Evolutionary conservation across 1,140 invertebrate genomes (phyloP).

Genomic region (Drosophila takahashii): DNA sequence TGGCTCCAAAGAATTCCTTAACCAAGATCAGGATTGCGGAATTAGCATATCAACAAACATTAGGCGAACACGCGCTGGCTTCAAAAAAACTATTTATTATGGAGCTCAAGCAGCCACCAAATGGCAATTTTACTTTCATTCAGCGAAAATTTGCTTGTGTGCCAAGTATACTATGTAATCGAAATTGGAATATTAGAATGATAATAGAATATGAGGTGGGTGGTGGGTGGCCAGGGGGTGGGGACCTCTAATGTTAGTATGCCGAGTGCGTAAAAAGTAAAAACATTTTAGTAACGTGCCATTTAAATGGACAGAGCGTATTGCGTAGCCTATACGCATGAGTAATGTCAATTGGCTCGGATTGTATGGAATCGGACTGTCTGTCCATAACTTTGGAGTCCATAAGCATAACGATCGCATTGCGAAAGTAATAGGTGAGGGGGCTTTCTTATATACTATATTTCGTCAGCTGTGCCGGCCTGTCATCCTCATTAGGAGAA

Average conservation of each 20-base stretch:
- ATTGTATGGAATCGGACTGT: conserved; percentile 15
- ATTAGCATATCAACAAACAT: conserved; percentile 47
- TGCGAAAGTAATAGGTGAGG: conserved; percentile 24
- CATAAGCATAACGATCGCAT: conserved; percentile 44
- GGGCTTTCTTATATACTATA: background rate
- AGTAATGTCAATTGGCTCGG: conserved; percentile 65
- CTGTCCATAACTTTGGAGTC: conserved; percentile 36
- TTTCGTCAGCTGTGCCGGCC: conserved; percentile 9
- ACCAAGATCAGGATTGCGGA: conserved; percentile 25
- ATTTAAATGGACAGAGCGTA: conserved; percentile 62
- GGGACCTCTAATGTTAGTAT: conserved; percentile 48
- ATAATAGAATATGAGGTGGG: conserved; percentile 20
- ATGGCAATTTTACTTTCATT: conserved; percentile 66
- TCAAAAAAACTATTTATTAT: conserved; percentile 36
- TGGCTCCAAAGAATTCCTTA: conserved; percentile 25
- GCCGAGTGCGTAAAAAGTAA: conserved; percentile 47
- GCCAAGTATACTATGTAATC: conserved; percentile 48
- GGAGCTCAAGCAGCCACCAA: conserved; percentile 14
- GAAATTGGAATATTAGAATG: conserved; percentile 39
- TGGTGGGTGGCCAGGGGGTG: background rate
- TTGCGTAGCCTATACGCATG: conserved; percentile 76
- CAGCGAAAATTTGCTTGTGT: conserved; percentile 53
- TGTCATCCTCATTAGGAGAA: conserved; percentile 33
- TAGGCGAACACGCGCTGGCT: conserved; percentile 26
- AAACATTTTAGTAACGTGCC: conserved; percentile 50